A percentile compares a stretch with the other conserved stretches of the same genome.
Evolutionary conservation across 2,797 vertebrate genomes (phyloP).

Genomic region (Luscinia megarhynchos): DNA sequence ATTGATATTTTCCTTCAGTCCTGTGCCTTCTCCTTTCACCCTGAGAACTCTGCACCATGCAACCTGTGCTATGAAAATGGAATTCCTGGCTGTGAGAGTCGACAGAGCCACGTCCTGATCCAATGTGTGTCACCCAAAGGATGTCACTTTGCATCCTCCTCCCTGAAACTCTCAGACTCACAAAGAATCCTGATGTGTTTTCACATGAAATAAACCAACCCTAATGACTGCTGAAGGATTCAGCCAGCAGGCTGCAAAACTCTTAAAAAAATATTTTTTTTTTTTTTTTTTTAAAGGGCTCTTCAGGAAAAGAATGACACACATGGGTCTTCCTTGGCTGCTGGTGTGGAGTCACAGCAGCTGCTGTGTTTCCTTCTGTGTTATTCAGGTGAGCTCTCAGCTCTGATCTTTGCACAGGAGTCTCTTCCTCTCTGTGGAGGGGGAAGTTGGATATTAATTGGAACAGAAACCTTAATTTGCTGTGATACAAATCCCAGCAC

Average conservation of each 20-base stretch:
- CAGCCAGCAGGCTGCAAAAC: slow-evolving; percentile 15
- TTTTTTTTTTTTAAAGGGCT: neutral
- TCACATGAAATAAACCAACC: neutral
- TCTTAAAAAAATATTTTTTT: neutral
- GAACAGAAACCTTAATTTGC: neutral
- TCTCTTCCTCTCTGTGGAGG: neutral
- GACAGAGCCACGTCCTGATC: neutral
- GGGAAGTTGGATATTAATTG: neutral
- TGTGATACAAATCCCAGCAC: neutral
- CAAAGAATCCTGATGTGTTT: slow-evolving; percentile 42
- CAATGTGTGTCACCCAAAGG: neutral
- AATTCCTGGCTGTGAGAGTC: neutral
- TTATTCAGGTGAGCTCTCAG: slow-evolving; percentile 8
- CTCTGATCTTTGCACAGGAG: neutral
- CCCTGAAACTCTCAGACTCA: neutral
- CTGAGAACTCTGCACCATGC: neutral
- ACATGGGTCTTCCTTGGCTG: neutral
- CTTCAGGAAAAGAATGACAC: neutral
- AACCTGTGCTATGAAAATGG: neutral
- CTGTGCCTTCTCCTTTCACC: neutral
- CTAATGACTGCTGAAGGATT: slow-evolving; percentile 24
- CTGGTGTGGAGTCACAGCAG: neutral
- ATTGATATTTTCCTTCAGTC: neutral
- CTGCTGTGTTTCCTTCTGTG: neutral
- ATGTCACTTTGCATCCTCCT: slow-evolving; percentile 24